Percentiles rank a stretch among this genome's conserved stretches.
These are phyloP conservation scores for Aphelenchoides fujianensis DNA, from an alignment of 1,140 invertebrate species.

Conservation along the genomic window DNA sequence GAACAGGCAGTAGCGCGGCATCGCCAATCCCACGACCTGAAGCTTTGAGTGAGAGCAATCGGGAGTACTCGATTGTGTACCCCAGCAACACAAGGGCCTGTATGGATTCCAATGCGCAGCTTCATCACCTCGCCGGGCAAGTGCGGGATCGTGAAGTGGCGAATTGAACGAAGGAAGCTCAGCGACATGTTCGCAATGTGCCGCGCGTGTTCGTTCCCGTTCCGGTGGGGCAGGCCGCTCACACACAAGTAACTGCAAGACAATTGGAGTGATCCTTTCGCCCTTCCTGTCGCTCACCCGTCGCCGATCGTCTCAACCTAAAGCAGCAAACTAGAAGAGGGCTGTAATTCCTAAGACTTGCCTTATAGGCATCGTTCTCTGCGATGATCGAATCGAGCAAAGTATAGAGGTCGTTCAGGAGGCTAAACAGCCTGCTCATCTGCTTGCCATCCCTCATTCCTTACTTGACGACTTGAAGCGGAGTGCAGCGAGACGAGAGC, in stretches of 20 bases:
- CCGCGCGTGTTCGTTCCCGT: conserved; percentile 68
- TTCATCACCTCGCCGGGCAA: conserved; percentile 78
- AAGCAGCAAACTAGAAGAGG: no score
- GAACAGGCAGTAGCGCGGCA: conserved; percentile 69
- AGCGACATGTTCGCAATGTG: conserved; percentile 67
- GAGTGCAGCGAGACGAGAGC: conserved; percentile 78
- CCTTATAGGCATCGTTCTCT: conserved; percentile 77
- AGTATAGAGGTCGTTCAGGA: conserved; percentile 79
- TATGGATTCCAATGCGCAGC: conserved; percentile 70
- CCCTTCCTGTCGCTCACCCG: background rate
- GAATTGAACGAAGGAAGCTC: conserved; percentile 67
- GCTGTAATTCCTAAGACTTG: background rate
- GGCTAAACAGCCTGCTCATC: conserved; percentile 49
- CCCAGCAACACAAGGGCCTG: conserved; percentile 59
- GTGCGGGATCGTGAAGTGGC: conserved; percentile 78
- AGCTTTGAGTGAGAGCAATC: conserved; percentile 62
- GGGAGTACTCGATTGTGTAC: no score
- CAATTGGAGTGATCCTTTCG: no score
- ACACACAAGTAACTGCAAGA: conserved; percentile 74
- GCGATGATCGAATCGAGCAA: conserved; percentile 76
- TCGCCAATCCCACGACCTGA: conserved; percentile 63
- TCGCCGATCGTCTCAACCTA: conserved; percentile 66
- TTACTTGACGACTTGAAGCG: conserved; percentile 74
- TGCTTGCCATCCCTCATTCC: background rate
- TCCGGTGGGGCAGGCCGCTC: conserved; percentile 68